Conservation (phyloP, 2,113 vertebrate genomes). For the Rhodinocichla rosea region DNA sequence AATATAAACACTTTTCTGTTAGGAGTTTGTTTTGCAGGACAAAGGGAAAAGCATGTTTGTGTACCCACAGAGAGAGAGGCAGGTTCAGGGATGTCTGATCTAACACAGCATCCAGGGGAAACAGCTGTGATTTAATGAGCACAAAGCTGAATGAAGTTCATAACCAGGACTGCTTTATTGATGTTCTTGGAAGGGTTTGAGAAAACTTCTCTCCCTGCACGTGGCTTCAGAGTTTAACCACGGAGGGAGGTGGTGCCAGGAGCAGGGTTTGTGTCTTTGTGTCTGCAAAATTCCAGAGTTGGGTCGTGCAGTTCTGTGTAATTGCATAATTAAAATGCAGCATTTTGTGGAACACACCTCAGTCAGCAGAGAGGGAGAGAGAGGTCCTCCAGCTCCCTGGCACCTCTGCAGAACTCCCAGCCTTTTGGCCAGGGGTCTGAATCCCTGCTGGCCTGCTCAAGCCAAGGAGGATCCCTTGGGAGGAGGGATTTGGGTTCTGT, state of each 20-base stretch:
- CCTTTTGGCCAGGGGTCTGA: rapidly evolving
- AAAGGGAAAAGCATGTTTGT: not conserved
- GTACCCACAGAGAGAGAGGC: not conserved
- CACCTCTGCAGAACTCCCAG: not conserved
- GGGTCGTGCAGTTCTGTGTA: not conserved
- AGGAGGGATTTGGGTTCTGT: not conserved
- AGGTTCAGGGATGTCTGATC: not conserved
- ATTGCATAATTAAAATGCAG: not conserved
- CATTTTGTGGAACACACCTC: rapidly evolving
- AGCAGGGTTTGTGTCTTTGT: not conserved
- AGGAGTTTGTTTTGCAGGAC: not conserved
- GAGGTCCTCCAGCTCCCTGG: not conserved
- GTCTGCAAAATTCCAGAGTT: not conserved
- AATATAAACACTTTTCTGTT: not conserved
- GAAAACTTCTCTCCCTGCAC: not conserved
- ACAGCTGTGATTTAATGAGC: conserved; percentile 26
- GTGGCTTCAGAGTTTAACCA: not conserved
- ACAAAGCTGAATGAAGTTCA: not conserved
- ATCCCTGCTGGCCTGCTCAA: not conserved
- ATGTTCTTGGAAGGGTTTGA: conserved; percentile 1
- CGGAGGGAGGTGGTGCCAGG: not conserved
- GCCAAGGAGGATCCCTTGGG: not conserved
- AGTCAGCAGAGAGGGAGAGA: not conserved
- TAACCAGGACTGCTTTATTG: not conserved
- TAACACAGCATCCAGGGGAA: not conserved